Evolutionary conservation across 2,797 vertebrate genomes (phyloP).

Genomic region (Centropyge bicolor): DNA sequence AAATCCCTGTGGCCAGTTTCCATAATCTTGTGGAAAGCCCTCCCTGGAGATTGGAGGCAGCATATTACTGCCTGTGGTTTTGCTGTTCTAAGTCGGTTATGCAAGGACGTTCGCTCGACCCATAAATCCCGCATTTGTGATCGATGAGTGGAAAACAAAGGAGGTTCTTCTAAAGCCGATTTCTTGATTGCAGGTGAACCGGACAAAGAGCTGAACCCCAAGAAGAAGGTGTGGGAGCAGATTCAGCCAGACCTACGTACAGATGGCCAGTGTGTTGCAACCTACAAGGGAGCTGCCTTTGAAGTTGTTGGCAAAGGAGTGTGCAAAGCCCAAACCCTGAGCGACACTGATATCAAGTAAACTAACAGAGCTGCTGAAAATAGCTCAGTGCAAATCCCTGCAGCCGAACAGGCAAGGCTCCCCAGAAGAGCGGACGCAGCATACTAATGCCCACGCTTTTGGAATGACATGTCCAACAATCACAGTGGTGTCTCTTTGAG

Average conservation of each 20-base stretch:
- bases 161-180: background rate
- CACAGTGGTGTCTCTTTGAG: conserved; percentile 11
- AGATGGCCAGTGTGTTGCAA: conserved; percentile 88
- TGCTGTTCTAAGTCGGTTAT: background rate
- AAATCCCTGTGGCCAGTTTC: conserved; percentile 30
- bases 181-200: conserved; percentile 86
- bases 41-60: background rate
- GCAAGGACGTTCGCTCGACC: background rate
- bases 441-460: background rate
- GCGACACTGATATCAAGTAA: conserved; percentile 90
- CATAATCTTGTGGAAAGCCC: conserved; percentile 16
- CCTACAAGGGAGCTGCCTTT: conserved; percentile 90
- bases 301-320: conserved; percentile 91
- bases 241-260: conserved; percentile 91
- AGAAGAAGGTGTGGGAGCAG: conserved; percentile 94
- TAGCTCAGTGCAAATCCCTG: conserved; percentile 9
- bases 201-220: conserved; percentile 93
- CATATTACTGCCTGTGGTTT: background rate
- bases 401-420: background rate
- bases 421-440: conserved; percentile 2
- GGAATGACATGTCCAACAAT: conserved; percentile 11
- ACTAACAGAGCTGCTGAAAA: conserved; percentile 11
- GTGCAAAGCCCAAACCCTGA: conserved; percentile 91
- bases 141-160: background rate
- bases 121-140: conserved; percentile 2